A percentile compares a stretch with the other conserved stretches of the same genome.
These are phyloP conservation scores for Labia minor DNA, from an alignment of 2,888 invertebrate genomes.

Conservation along the genomic window DNA sequence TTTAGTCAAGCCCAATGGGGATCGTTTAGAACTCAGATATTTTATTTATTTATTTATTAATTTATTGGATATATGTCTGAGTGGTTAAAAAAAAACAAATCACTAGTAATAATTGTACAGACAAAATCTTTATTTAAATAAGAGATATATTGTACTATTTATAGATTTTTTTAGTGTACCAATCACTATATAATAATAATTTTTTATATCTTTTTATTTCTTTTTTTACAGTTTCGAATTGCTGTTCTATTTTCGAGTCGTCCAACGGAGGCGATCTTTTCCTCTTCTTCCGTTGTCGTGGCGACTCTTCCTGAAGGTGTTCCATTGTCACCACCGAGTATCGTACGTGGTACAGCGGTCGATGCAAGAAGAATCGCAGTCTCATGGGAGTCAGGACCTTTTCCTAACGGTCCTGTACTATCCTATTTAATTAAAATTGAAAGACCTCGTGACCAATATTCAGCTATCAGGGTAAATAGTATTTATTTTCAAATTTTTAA, in stretches of 20 bases:
- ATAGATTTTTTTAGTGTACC: no score
- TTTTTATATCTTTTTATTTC: no score
- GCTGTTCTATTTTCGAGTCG: constrained; percentile 64
- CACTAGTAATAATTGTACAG: no score
- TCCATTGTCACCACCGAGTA: constrained; percentile 64
- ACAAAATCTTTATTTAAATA: no score
- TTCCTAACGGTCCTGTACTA: constrained; percentile 76
- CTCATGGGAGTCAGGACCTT: constrained; percentile 78
- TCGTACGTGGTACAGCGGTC: constrained; percentile 64
- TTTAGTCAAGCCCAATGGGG: no score
- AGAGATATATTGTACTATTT: no score
- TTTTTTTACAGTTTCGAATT: constrained; percentile 69
- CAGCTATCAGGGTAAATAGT: constrained; percentile 54
- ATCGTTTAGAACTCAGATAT: neutral
- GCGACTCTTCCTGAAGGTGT: constrained; percentile 61
- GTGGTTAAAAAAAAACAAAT: no score
- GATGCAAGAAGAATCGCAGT: constrained; percentile 75
- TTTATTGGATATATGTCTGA: constrained; percentile 26
- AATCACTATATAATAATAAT: no score
- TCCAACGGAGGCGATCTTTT: constrained; percentile 56
- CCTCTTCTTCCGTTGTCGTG: constrained; percentile 64
- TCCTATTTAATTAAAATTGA: constrained; percentile 70
- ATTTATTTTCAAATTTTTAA: no score
- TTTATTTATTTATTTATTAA: constrained; percentile 14
- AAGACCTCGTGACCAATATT: constrained; percentile 46